Evolutionary conservation across 2,113 vertebrate species (phyloP).

Genomic region (Gadus chalcogrammus): DNA sequence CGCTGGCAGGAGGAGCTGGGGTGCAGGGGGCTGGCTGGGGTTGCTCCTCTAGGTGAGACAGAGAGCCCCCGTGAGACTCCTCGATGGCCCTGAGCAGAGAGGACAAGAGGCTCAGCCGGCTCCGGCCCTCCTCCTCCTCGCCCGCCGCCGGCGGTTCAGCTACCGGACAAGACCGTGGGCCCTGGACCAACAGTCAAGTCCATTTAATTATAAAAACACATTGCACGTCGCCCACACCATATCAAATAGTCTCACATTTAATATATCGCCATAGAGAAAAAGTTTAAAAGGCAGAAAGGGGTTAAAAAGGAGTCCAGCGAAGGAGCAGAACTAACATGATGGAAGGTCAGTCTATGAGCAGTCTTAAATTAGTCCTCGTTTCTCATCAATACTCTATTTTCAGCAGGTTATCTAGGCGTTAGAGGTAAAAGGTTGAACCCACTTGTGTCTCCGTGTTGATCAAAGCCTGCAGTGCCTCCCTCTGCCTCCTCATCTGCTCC

Average conservation of each 20-base stretch:
- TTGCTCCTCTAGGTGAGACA: conserved; percentile 27
- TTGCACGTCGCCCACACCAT: no score
- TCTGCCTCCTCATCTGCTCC: conserved; percentile 47
- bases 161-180: background rate
- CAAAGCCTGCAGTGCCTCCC: conserved; percentile 45
- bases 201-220: no score
- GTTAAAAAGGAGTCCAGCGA: no score
- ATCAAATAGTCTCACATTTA: no score
- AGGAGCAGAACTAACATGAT: no score
- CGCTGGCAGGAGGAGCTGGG: background rate
- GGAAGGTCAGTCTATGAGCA: no score
- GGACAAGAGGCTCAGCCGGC: conserved; percentile 54
- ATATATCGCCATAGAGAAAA: no score
- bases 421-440: conserved; percentile 11
- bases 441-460: conserved; percentile 72
- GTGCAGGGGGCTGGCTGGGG: background rate
- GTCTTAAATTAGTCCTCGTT: no score
- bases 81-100: conserved; percentile 58
- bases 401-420: background rate
- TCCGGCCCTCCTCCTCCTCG: conserved; percentile 14
- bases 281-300: no score
- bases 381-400: no score
- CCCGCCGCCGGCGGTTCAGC: background rate
- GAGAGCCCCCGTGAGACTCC: conserved; percentile 38
- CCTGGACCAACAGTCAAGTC: background rate